Conservation (phyloP, 2,888 invertebrate species). For the Synanthedon formicaeformis region DNA sequence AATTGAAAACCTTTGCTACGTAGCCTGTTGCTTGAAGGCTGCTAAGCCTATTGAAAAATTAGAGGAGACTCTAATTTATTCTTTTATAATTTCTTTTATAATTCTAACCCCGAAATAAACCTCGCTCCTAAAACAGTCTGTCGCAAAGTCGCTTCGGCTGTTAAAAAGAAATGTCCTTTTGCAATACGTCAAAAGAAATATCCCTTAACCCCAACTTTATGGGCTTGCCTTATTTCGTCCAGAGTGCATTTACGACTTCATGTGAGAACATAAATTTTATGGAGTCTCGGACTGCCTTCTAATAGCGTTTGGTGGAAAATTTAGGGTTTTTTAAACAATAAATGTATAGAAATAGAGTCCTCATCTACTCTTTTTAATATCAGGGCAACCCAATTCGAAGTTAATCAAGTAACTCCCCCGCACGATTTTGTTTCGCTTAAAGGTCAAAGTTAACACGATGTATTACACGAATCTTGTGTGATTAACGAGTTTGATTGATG, state of each 20-base stretch:
- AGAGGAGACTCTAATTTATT: background rate
- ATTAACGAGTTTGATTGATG: slow-evolving; percentile 16
- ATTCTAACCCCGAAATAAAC: background rate
- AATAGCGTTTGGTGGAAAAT: slow-evolving; percentile 27
- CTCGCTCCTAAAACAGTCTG: background rate
- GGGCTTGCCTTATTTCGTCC: slow-evolving; percentile 31
- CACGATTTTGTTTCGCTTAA: slow-evolving; percentile 14
- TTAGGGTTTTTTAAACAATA: slow-evolving; percentile 1
- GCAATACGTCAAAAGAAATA: slow-evolving; percentile 28
- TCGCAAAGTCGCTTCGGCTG: background rate
- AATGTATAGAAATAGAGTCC: background rate
- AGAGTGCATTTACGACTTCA: slow-evolving; percentile 52
- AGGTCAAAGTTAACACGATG: slow-evolving; percentile 20
- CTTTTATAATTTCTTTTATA: background rate
- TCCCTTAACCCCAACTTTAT: slow-evolving; percentile 43
- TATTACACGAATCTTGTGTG: slow-evolving; percentile 4
- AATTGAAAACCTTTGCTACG: slow-evolving; percentile 29
- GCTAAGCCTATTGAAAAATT: background rate
- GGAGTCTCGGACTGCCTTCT: slow-evolving; percentile 43
- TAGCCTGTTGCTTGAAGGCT: background rate
- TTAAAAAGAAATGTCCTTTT: slow-evolving; percentile 18
- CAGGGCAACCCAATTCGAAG: slow-evolving; percentile 13
- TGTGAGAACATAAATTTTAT: slow-evolving; percentile 55
- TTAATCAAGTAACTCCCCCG: slow-evolving; percentile 15
- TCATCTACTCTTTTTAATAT: background rate